Base-by-base conservation (phyloP, 2,113 vertebrate species). In the Labeo catla region DNA sequence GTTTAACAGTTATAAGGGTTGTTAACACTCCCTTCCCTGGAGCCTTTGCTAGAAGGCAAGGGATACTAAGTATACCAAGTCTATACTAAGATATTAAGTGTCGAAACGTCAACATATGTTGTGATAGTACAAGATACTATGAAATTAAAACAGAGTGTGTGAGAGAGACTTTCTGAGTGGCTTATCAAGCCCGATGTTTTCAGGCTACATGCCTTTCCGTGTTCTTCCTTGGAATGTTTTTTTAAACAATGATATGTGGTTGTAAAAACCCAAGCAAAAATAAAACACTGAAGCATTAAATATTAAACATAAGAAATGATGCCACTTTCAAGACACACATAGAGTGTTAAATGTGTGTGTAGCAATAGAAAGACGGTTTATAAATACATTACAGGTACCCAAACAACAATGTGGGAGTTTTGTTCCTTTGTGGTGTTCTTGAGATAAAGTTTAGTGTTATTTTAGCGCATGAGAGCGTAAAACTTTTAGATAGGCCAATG, bases 401-500 rank as follows among this genome's bases (percentile, higher is more conserved):
- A 79, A 79, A 79, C 3, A 59, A 76, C 36, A 59, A 61, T 50
- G 73, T 28, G 73, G 54, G 73, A 77, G 61, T 11, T 6, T n/a
- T 80, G 54, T 80, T 61, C n/a, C n/a, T 76, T 76, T 1, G n/a
- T 2, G 6, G 28, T 77, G 76, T 77, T 83, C 28, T 72, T 36
- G 28, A 70, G 81, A 70, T 70, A 68, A 70, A 49, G 81, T 70
- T 45, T 28, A 49, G 61, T 66, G 61, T 82, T 68, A 52, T 70
- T 83, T 83, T 28, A 16, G 50, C 11, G 68, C 19, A 73, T 43
- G 34, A 13, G 57, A 80, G 57, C 19, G 11, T 73, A n/a, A 47
- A 81, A 81, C 16, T 73, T 73, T 34, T n/a, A 61, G 84, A 76
- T 80, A 70, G 70, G 36, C n/a, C 77, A n/a, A 66, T 81, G 78